Percentiles rank a stretch among this genome's conserved stretches.
Conservation (phyloP, 2,888 invertebrate species). For the Rhodophaea formosa region DNA sequence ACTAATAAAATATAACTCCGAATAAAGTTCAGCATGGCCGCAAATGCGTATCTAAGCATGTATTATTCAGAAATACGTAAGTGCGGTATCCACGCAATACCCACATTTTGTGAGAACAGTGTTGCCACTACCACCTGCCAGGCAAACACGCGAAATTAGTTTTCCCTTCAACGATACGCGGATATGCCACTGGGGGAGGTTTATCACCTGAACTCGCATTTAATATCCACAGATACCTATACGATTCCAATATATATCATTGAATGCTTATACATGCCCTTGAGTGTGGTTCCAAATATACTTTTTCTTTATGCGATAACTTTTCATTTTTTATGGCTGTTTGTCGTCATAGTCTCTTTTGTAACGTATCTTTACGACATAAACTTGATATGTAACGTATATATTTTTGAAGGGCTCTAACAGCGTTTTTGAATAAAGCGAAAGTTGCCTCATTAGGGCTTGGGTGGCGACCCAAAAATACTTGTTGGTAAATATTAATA, state of each 20-base stretch:
- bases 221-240: constrained; percentile 38
- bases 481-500: not conserved
- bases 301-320: not conserved
- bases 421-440: not conserved
- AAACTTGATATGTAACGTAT: not conserved
- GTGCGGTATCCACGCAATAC: constrained; percentile 32
- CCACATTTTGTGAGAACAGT: constrained; percentile 35
- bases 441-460: not conserved
- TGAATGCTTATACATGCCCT: constrained; percentile 20
- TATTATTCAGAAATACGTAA: constrained; percentile 33
- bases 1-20: constrained; percentile 25
- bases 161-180: constrained; percentile 42
- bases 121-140: constrained; percentile 40
- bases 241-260: constrained; percentile 33
- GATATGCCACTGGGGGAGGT: constrained; percentile 39
- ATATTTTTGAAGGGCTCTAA: not conserved
- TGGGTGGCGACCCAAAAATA: not conserved
- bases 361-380: not conserved
- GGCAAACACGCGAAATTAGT: constrained; percentile 56
- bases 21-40: constrained; percentile 23
- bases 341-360: not conserved
- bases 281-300: not conserved
- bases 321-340: not conserved
- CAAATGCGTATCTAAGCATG: constrained; percentile 25
- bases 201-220: constrained; percentile 34